A percentile compares a stretch with the other conserved stretches of the same genome.
Evolutionary conservation across 2,797 vertebrate species (phyloP).

Genomic region (Megaceryle alcyon): DNA sequence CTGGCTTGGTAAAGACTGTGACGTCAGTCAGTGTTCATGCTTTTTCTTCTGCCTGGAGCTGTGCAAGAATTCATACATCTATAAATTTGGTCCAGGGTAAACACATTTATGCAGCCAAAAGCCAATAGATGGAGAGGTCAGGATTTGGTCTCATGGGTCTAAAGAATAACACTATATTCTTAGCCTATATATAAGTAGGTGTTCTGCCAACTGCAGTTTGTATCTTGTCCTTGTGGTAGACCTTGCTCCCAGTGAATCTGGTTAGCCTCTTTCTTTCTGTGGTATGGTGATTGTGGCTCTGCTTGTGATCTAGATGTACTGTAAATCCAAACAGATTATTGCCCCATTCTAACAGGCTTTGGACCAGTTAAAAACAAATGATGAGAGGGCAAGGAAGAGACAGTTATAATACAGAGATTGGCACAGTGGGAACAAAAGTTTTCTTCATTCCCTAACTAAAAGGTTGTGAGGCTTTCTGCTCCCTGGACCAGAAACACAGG

Average conservation of each 20-base stretch:
- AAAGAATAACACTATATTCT: not conserved
- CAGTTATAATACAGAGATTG: not conserved
- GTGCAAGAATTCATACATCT: not conserved
- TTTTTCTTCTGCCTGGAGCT: not conserved
- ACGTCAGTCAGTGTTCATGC: conserved; percentile 7
- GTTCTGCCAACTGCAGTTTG: not conserved
- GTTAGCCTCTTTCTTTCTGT: not conserved
- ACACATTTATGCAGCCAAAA: not conserved
- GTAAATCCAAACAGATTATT: not conserved
- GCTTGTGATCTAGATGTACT: not conserved
- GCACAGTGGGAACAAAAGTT: not conserved
- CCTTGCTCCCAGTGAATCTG: not conserved
- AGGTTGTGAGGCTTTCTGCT: not conserved
- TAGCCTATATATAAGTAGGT: not conserved
- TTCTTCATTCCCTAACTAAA: not conserved
- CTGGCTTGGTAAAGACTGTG: conserved; percentile 12
- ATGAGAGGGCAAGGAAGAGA: not conserved
- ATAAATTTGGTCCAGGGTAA: conserved; percentile 3
- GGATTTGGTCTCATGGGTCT: not conserved
- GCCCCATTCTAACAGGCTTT: not conserved
- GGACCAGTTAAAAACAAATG: not conserved
- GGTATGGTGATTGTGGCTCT: not conserved
- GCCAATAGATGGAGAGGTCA: not conserved
- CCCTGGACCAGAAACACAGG: not conserved
- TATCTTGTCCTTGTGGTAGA: not conserved